These are phyloP conservation scores for Tadarida brasiliensis DNA, from an alignment of 2,797 vertebrate species.

Conservation along the genomic window DNA sequence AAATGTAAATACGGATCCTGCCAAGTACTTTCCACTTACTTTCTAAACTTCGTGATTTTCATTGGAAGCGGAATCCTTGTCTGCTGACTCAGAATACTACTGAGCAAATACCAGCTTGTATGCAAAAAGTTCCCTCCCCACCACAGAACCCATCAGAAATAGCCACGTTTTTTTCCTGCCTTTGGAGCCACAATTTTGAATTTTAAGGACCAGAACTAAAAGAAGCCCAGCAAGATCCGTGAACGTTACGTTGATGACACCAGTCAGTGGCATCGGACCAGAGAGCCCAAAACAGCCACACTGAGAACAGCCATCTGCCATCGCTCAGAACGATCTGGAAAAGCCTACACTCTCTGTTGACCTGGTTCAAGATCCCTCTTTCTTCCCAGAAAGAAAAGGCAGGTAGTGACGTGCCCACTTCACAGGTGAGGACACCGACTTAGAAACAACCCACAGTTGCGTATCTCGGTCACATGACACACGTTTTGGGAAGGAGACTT, in stretches of 20 bases:
- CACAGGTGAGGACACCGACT: not conserved
- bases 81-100: not conserved
- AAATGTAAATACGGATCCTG: not conserved
- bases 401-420: not conserved
- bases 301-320: not conserved
- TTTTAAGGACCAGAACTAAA: not conserved
- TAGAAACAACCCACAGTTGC: not conserved
- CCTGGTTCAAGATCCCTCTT: not conserved
- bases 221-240: not conserved
- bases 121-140: not conserved
- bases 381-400: not conserved
- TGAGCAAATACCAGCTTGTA: not conserved
- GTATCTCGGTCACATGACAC: not conserved
- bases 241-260: too few relatives aligned
- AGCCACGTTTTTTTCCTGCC: not conserved
- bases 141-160: not conserved
- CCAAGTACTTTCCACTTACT: conserved; percentile 62
- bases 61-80: not conserved
- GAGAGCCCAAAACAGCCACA: not conserved
- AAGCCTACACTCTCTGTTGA: not conserved
- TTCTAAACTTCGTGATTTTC: conserved; percentile 48
- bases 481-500: not conserved
- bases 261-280: not conserved
- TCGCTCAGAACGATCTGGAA: not conserved
- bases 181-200: not conserved